Evolutionary conservation across 2,888 invertebrate species (phyloP).

Genomic region (Girardia tigrina): DNA sequence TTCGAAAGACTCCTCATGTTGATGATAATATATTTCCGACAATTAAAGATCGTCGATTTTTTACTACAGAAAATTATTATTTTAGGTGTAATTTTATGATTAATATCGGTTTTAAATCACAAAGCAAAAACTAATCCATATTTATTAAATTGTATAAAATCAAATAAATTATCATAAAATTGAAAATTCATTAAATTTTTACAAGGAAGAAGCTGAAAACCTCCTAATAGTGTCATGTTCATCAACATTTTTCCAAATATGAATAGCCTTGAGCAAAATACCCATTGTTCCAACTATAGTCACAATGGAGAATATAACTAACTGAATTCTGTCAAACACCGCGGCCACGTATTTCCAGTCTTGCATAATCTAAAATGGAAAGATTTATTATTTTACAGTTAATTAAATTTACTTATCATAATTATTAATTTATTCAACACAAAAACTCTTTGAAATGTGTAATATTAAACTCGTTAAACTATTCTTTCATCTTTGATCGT

Average conservation of each 20-base stretch:
- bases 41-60: too few relatives aligned
- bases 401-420: too few relatives aligned
- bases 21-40: too few relatives aligned
- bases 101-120: too few relatives aligned
- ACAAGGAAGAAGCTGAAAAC: slow-evolving; percentile 20
- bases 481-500: too few relatives aligned
- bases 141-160: slow-evolving; percentile 16
- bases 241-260: slow-evolving; percentile 36
- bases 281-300: slow-evolving; percentile 36
- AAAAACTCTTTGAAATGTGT: too few relatives aligned
- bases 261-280: slow-evolving; percentile 37
- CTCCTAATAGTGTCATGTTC: slow-evolving; percentile 36
- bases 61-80: too few relatives aligned
- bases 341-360: slow-evolving; percentile 38
- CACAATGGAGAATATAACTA: slow-evolving; percentile 35
- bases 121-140: background rate
- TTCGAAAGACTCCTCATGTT: too few relatives aligned
- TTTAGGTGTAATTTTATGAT: too few relatives aligned
- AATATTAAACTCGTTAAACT: too few relatives aligned
- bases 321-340: slow-evolving; percentile 37
- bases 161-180: slow-evolving; percentile 13
- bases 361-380: slow-evolving; percentile 33
- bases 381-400: too few relatives aligned
- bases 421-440: too few relatives aligned
- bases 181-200: background rate